Conservation (phyloP, 2,113 vertebrate genomes). For the Circaetus cinerascens region DNA sequence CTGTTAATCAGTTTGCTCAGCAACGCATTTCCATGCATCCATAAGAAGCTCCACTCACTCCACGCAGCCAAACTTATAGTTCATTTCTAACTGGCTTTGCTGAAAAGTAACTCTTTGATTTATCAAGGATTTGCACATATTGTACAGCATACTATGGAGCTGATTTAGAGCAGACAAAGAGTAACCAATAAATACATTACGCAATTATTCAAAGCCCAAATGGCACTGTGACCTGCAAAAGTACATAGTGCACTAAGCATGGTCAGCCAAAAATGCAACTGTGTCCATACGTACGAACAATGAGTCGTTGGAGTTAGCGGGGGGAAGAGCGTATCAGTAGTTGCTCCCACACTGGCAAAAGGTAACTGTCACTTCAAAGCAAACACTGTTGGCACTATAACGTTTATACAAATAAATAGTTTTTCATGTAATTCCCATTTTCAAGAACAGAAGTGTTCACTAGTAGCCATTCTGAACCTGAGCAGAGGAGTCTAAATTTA, state of each 20-base stretch:
- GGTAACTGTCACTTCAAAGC: neutral
- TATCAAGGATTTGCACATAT: neutral
- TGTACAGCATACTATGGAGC: neutral
- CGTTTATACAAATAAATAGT: neutral
- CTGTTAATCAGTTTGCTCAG: neutral
- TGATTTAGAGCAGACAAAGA: neutral
- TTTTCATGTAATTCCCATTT: neutral
- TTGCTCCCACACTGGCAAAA: neutral
- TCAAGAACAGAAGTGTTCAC: neutral
- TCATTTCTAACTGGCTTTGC: neutral
- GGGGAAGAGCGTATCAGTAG: rapidly evolving
- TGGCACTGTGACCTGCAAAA: slow-evolving; percentile 37
- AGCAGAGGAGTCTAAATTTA: neutral
- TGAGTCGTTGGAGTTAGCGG: rapidly evolving
- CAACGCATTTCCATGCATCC: neutral
- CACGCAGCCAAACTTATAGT: neutral
- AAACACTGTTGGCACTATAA: neutral
- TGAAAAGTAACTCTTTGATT: neutral
- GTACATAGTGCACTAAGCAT: neutral
- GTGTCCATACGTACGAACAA: neutral
- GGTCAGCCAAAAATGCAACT: neutral
- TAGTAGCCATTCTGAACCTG: rapidly evolving
- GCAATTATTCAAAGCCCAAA: neutral
- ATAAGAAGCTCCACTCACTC: neutral
- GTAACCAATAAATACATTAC: neutral